Evolutionary conservation across 2,797 vertebrate genomes (phyloP).

Genomic region (Neosilurus mollespiculum): DNA sequence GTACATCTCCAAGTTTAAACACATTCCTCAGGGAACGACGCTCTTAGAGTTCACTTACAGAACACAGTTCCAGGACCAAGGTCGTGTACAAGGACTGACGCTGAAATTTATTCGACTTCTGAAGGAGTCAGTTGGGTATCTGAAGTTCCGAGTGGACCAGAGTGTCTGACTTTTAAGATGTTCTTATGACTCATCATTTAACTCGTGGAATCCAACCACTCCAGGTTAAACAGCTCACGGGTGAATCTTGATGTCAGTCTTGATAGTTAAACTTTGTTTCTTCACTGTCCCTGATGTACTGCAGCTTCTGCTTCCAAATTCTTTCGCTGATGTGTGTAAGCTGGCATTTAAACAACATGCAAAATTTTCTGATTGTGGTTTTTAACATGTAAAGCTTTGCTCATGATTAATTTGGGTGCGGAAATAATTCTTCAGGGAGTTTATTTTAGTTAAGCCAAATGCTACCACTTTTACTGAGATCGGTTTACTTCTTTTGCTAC

Average conservation of each 20-base stretch:
- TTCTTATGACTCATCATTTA: neutral
- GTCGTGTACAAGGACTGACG: neutral
- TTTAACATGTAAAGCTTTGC: constrained; percentile 13
- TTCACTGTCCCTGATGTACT: neutral
- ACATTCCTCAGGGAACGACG: neutral
- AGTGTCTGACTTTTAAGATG: neutral
- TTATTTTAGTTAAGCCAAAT: constrained; percentile 16
- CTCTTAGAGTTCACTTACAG: neutral
- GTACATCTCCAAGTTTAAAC: neutral
- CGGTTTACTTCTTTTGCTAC: constrained; percentile 39
- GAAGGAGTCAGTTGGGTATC: neutral
- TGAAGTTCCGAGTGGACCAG: neutral
- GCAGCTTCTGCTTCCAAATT: neutral
- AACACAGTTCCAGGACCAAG: neutral
- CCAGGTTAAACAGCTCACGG: neutral
- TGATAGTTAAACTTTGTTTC: neutral
- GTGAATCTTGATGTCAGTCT: neutral
- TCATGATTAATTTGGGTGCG: constrained; percentile 31
- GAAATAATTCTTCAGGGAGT: constrained; percentile 49
- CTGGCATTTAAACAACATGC: neutral
- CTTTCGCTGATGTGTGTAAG: neutral
- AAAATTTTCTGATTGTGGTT: neutral
- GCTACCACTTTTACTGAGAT: constrained; percentile 23
- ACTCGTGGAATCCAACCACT: neutral
- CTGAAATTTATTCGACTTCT: neutral